Evolutionary conservation across 2,797 vertebrate species (phyloP), one percentile per base, ranked within the genome.

Genomic region (Gymnothorax javanicus): DNA sequence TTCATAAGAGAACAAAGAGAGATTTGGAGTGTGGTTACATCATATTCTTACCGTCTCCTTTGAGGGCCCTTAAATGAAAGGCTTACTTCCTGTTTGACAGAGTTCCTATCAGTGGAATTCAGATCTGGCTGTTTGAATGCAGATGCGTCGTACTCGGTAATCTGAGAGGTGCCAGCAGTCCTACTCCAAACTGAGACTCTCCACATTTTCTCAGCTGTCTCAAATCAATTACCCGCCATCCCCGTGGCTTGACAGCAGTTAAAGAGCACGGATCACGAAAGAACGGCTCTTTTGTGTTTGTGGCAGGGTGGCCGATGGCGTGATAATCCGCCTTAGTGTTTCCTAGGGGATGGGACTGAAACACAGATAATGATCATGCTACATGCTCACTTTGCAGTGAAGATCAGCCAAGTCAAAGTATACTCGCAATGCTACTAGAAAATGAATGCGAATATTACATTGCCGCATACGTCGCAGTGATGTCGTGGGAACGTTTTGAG

Each of bases 221-320:
- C 75, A 67, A 43, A 91, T 89, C 90, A 88, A 92, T 92, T 88
- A 91, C 90, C 92, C 3, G 62, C 71, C 69, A 3, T 87, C 62
- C 86, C 73, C 86, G 87, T 89, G 90, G 90, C 89, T 1, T 90
- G 91, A 90, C 93, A 92, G 91, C 90, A 90, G 88, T 90, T 73
- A 82, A 56, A 62, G 85, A 54, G 73, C 90, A 86, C 3, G 0
- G 90, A 87, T 90, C 91, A 88, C 83, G 84, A 88, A 89, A 89
- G 91, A 93, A 91, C 23, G 33, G 12, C 52, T 6, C 3, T 81
- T n/a, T 56, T 9, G 33, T n/a, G 33, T 17, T 75, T 50, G 27
- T 13, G 73, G 25, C 13, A 15, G 7, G 27, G 27, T 3, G 50
- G 0, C 5, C 17, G 1, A 33, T 52, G 20, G 59, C 58, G n/a